These are phyloP conservation scores for Hippoglossus hippoglossus DNA, from an alignment of 2,797 vertebrate genomes.

Conservation along the genomic window DNA sequence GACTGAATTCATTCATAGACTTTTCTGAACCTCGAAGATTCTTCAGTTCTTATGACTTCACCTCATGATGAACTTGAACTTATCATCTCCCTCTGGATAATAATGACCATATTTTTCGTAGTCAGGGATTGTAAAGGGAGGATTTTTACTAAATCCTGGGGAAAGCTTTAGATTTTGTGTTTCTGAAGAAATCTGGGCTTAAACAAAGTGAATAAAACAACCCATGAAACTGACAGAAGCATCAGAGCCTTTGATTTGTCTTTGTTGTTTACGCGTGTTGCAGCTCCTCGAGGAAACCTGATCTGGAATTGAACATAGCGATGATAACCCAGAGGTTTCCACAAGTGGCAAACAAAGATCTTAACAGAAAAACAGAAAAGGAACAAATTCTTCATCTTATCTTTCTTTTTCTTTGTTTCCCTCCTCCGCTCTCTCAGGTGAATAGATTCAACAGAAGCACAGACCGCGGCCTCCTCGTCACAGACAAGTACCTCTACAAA, in stretches of 20 bases:
- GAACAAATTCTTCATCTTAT: slow-evolving; percentile 1
- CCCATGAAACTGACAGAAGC: slow-evolving; percentile 10
- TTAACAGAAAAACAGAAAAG: neutral
- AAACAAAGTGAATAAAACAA: slow-evolving; percentile 29
- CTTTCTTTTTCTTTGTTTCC: neutral
- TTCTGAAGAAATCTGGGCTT: slow-evolving; percentile 20
- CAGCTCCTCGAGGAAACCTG: slow-evolving; percentile 5
- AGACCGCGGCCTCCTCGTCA: slow-evolving; percentile 90
- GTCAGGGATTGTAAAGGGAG: slow-evolving; percentile 28
- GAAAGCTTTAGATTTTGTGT: slow-evolving; percentile 18
- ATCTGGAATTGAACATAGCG: neutral
- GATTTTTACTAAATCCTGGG: slow-evolving; percentile 20
- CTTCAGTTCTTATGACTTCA: slow-evolving; percentile 17
- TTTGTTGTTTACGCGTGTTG: neutral
- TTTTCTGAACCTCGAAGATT: slow-evolving; percentile 14
- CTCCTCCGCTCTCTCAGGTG: slow-evolving; percentile 74
- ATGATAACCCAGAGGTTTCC: slow-evolving; percentile 3
- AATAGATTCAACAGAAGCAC: slow-evolving; percentile 91
- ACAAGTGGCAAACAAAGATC: neutral
- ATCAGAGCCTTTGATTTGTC: neutral
- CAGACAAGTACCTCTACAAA: slow-evolving; percentile 91
- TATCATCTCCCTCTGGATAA: slow-evolving; percentile 44
- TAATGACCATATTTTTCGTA: slow-evolving; percentile 23
- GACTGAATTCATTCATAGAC: slow-evolving; percentile 5
- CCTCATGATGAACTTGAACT: slow-evolving; percentile 39